These are phyloP conservation scores for Spodoptera exigua DNA, from an alignment of 2,888 invertebrate genomes.

Conservation along the genomic window DNA sequence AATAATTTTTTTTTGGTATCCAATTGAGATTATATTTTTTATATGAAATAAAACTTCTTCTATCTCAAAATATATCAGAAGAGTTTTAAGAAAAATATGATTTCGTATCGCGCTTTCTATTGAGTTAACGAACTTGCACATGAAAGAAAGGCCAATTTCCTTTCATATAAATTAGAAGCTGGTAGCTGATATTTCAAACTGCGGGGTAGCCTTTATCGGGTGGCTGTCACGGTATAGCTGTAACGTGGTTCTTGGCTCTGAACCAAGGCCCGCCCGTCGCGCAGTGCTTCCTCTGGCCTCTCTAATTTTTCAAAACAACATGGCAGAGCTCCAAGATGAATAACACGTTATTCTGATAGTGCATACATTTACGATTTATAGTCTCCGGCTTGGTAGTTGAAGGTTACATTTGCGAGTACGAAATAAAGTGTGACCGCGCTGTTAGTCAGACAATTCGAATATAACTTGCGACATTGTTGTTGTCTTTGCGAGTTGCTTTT, in stretches of 20 bases:
- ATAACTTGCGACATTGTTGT: no score
- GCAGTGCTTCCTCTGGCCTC: slow-evolving; percentile 61
- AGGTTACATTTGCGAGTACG: slow-evolving; percentile 27
- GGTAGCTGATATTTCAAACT: slow-evolving; percentile 58
- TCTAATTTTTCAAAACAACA: slow-evolving; percentile 84
- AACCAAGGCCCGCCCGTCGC: slow-evolving; percentile 71
- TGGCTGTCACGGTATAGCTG: slow-evolving; percentile 65
- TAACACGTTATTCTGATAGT: slow-evolving; percentile 74
- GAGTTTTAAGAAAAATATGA: slow-evolving; percentile 36
- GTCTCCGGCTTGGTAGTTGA: slow-evolving; percentile 50
- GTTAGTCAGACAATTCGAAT: not conserved
- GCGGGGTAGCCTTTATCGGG: slow-evolving; percentile 59
- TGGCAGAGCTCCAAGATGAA: slow-evolving; percentile 80
- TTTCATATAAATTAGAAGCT: slow-evolving; percentile 59
- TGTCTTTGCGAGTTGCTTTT: no score
- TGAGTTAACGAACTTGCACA: slow-evolving; percentile 51
- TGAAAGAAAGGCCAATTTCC: slow-evolving; percentile 55
- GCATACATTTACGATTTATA: slow-evolving; percentile 71
- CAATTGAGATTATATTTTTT: not conserved
- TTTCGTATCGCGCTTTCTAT: slow-evolving; percentile 33
- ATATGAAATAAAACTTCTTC: slow-evolving; percentile 5
- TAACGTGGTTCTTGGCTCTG: slow-evolving; percentile 73
- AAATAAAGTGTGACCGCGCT: not conserved
- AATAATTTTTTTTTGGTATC: no score
- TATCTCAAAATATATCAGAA: slow-evolving; percentile 21